Conservation (phyloP, 2,113 vertebrate genomes). For the Camelus bactrianus region DNA sequence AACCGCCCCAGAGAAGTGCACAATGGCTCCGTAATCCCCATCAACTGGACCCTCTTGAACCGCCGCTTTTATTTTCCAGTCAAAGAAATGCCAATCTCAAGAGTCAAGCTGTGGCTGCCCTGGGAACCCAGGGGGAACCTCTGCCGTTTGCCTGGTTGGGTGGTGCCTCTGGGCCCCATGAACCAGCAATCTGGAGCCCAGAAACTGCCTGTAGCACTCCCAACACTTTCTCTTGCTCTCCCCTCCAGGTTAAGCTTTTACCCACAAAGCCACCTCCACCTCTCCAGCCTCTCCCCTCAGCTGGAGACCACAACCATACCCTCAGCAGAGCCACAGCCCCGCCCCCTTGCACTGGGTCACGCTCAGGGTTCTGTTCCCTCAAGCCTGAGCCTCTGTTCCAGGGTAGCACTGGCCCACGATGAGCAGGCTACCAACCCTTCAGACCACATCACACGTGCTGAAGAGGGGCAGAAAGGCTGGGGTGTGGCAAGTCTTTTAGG, state of each 20-base stretch:
- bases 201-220: slow-evolving; percentile 57
- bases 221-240: slow-evolving; percentile 47
- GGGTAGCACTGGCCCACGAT: neutral
- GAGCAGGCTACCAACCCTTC: slow-evolving; percentile 52
- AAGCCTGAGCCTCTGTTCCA: neutral
- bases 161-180: slow-evolving; percentile 19
- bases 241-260: slow-evolving; percentile 50
- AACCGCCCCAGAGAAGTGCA: slow-evolving; percentile 70
- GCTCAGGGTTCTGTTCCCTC: neutral
- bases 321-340: slow-evolving; percentile 59
- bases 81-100: slow-evolving; percentile 74
- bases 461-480: slow-evolving; percentile 42
- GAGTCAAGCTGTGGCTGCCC: slow-evolving; percentile 63
- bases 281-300: neutral
- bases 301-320: slow-evolving; percentile 50
- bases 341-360: slow-evolving; percentile 56
- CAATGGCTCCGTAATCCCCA: slow-evolving; percentile 77
- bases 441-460: neutral
- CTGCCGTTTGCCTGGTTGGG: neutral
- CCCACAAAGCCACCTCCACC: slow-evolving; percentile 54
- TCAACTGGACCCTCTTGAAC: slow-evolving; percentile 79
- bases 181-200: slow-evolving; percentile 21
- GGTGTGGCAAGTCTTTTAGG: slow-evolving; percentile 68
- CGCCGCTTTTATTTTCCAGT: slow-evolving; percentile 71
- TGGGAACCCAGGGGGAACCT: slow-evolving; percentile 30